Evolutionary conservation across 2,113 vertebrate genomes (phyloP).

Genomic region (Plectropomus leopardus): DNA sequence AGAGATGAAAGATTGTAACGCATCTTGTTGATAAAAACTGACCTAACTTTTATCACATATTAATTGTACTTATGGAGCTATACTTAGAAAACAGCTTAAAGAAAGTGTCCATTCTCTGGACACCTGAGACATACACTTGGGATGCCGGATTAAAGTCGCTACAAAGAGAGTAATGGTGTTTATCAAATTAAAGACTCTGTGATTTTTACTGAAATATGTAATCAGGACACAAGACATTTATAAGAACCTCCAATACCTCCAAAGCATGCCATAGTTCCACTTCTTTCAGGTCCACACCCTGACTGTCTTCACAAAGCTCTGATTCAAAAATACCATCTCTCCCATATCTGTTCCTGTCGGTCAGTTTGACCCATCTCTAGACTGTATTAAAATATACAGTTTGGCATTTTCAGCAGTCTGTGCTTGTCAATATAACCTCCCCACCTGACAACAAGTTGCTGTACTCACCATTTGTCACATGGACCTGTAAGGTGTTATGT

Average conservation of each 20-base stretch:
- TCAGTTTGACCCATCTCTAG: neutral
- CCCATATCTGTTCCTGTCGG: neutral
- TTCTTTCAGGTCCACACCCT: neutral
- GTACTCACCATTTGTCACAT: constrained; percentile 70
- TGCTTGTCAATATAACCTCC: neutral
- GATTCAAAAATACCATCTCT: neutral
- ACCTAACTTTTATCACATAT: too few relatives aligned
- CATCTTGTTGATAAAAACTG: neutral
- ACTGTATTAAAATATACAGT: too few relatives aligned
- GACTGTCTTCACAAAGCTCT: neutral
- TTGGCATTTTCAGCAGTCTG: neutral
- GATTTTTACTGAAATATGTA: too few relatives aligned
- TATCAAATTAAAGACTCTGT: too few relatives aligned
- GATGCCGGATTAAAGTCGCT: too few relatives aligned
- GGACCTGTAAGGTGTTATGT: constrained; percentile 18
- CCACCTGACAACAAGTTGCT: neutral
- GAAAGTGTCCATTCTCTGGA: too few relatives aligned
- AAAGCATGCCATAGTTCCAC: too few relatives aligned
- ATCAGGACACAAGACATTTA: too few relatives aligned
- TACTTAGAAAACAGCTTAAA: neutral
- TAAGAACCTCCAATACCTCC: neutral
- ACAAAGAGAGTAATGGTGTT: neutral
- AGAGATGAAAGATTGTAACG: neutral
- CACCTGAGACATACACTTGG: neutral
- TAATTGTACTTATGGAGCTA: neutral